Evolutionary conservation across 2,888 invertebrate genomes (phyloP).

Genomic region (Andrena dorsata): DNA sequence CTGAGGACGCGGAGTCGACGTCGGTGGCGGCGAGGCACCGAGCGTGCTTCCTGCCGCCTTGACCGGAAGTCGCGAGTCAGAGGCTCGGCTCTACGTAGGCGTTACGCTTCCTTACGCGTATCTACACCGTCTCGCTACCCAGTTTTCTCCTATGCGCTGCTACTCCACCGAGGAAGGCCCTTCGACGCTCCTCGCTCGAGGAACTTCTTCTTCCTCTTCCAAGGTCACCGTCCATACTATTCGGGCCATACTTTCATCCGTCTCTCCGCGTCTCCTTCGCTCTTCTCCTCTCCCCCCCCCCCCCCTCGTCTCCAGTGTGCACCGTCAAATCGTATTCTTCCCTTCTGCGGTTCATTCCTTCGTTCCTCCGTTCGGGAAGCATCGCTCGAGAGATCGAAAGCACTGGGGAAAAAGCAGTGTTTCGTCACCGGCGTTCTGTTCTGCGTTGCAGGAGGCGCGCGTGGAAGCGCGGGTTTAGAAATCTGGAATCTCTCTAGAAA

Average conservation of each 20-base stretch:
- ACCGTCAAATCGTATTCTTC: no score
- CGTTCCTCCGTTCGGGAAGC: no score
- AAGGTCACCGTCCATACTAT: constrained; percentile 51
- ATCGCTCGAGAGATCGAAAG: no score
- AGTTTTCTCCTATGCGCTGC: constrained; percentile 70
- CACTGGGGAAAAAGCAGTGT: no score
- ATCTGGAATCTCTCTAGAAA: constrained; percentile 35
- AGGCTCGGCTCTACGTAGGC: constrained; percentile 83
- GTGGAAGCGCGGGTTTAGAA: background rate
- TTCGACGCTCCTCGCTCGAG: constrained; percentile 52
- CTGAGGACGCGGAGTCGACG: constrained; percentile 67
- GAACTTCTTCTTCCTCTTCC: constrained; percentile 50
- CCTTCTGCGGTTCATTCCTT: no score
- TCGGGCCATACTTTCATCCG: constrained; percentile 25
- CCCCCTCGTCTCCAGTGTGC: background rate
- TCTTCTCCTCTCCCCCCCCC: background rate
- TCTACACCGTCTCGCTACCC: constrained; percentile 80
- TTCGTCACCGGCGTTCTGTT: no score
- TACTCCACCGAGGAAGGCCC: constrained; percentile 50
- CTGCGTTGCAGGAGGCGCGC: no score
- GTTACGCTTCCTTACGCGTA: constrained; percentile 84
- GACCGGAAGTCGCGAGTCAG: constrained; percentile 85
- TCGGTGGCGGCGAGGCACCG: constrained; percentile 80
- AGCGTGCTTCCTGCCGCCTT: constrained; percentile 84
- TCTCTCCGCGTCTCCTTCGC: constrained; percentile 1